Percentiles rank a stretch among this genome's conserved stretches.
phyloP scores from a whole-genome alignment of 23 tunicate genomes.

The Diplosoma virens region DNA sequence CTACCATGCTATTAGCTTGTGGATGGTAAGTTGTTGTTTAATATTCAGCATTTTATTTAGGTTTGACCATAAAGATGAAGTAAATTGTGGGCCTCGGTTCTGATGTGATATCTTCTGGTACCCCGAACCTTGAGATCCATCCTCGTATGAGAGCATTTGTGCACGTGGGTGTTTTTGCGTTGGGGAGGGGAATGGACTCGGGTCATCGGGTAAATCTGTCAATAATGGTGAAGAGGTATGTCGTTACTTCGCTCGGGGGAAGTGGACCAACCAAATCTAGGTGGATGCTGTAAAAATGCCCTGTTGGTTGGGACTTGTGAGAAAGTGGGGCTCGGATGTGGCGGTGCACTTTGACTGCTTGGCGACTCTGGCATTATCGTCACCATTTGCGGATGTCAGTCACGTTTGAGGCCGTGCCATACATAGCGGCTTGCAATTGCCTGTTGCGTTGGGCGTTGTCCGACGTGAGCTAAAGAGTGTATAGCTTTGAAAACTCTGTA shows the following conservation, averaged over 20 bases:
- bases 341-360: background rate
- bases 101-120: background rate
- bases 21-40: constrained; percentile 12
- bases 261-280: constrained; percentile 5
- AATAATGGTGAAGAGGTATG: background rate
- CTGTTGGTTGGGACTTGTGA: background rate
- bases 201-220: constrained; percentile 1
- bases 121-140: background rate
- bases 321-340: background rate
- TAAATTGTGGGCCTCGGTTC: constrained; percentile 1
- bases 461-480: background rate
- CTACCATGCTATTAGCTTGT: constrained; percentile 8
- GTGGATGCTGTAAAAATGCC: background rate
- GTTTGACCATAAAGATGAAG: background rate
- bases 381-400: constrained; percentile 11
- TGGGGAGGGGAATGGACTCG: constrained; percentile 1
- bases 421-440: background rate
- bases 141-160: background rate
- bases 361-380: background rate
- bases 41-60: background rate
- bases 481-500: background rate
- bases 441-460: background rate
- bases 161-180: background rate
- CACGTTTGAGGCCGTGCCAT: constrained; percentile 4
- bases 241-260: background rate